Conservation (phyloP, 2,888 invertebrate species). For the Pegoplata infirma region DNA sequence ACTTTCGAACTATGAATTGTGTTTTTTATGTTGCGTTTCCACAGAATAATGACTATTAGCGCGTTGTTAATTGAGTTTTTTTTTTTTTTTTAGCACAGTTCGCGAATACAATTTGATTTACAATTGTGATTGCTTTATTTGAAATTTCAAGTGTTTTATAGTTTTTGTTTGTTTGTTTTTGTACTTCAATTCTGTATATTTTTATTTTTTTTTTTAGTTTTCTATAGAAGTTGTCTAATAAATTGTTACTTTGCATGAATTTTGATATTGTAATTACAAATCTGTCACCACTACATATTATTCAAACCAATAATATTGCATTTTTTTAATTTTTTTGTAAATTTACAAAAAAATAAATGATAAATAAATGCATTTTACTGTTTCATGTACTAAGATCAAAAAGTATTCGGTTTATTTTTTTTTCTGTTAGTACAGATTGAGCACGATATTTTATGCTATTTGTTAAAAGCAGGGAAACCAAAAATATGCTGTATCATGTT, state of each 20-base stretch:
- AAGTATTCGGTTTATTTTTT: too few species aligned
- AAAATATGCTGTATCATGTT: too few species aligned
- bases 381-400: not conserved
- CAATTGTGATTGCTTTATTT: conserved; percentile 53
- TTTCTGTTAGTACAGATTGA: too few species aligned
- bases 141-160: conserved; percentile 54
- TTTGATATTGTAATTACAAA: conserved; percentile 32
- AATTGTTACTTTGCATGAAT: conserved; percentile 26
- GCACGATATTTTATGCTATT: too few species aligned
- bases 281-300: not conserved
- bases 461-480: too few species aligned
- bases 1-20: not conserved
- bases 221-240: conserved; percentile 9
- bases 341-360: conserved; percentile 16
- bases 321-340: not conserved
- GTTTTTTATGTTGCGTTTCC: not conserved
- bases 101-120: conserved; percentile 37
- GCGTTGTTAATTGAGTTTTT: not conserved
- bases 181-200: not conserved
- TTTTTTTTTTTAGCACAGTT: conserved; percentile 8
- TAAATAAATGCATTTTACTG: not conserved
- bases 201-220: too few species aligned
- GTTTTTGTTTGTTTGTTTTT: conserved; percentile 14
- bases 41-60: conserved; percentile 9
- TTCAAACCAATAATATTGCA: not conserved